Evolutionary conservation across 2,888 invertebrate genomes (phyloP), one percentile per base, ranked within the genome.

Genomic region (Lucinisca nassula): DNA sequence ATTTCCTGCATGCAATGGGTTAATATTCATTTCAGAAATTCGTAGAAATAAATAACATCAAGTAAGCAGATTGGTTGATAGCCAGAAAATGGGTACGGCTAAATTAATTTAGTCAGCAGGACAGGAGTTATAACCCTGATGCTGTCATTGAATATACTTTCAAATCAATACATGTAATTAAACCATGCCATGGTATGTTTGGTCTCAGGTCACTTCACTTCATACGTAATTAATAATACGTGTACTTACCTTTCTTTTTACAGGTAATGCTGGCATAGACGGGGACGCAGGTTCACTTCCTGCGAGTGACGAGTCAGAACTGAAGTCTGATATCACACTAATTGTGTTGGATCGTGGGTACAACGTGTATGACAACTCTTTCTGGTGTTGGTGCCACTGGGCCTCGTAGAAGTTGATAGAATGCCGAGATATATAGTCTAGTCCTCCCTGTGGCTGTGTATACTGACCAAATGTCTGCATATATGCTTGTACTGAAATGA

Each of bases 391-490:
- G 87, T 97, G 97, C 97, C 97, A 97, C 94, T 97, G 97, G 2
- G 97, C 96, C 94, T 97, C 97, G 93, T 97, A 97, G 83, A 97
- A 96, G 92, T 98, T 97, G 95, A 97, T 98, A 6, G 98, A 97
- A 96, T 98, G 98, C 94, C 98, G 97, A 3, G 99, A 98, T 96
- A 98, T 98, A 75, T 98, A 97, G 96, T 98, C 97, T 96, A 98
- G 98, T 94, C 98, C 98, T 30, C 87, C 77, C 83, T 95, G 96
- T 4, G 97, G 96, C 95, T 98, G 98, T 12, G 93, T 93, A 97
- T 98, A 98, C 96, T 98, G 98, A 32, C 98, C 98, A 95, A 98
- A 98, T 97, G 98, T 98, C 97, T 99, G 98, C 98, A 99, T 98
- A 96, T 99, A 99, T 90, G 98, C 98, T 98, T 98, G 98, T 95